Base-by-base conservation (phyloP, 2,113 vertebrate species). In the Tinamus guttatus region DNA sequence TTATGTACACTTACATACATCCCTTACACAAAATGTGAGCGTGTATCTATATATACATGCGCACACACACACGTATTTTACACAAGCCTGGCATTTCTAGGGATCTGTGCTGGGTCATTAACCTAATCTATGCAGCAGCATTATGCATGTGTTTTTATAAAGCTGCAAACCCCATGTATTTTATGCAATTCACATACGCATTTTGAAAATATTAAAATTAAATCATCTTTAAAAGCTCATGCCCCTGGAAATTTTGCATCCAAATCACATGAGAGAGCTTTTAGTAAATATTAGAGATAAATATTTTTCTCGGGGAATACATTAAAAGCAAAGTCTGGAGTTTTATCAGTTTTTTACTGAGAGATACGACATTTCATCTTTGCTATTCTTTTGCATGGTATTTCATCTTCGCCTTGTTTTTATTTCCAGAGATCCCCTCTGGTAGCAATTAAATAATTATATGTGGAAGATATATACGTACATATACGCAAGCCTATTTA, bases 81-180 rank as follows among this genome's bases (percentile, higher is more conserved):
- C 62, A 12, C 74, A 91, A 80, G 65, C 52, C 30, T 4, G 38
- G 34, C 9, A 8, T 34, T 51, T 13, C 16, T 3, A 16, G 47
- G 56, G 51, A 32, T 47, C 18, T 25, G 27, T 3, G 59, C 27
- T 19, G 73, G 74, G 43, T 51, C 67, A 5, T 34, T 22, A 32
- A 56, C 20, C 30, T 34, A 4, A 54, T 30, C 59, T 7, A 13
- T 12, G 38, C 87, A 58, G 36, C n/a, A 9, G 36, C 24, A 32
- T 11, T 3, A 4, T 0, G 7, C 8, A 1, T 1, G 15, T 5
- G 1, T 6, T 20, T 63, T 27, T 22, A 18, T 2, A 13, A n/a
- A 1, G 34, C 43, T n/a, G 22, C 4, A 51, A 58, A 13, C 30
- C 47, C 67, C 28, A 7, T 0, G 5, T 19, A 3, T 25, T 43